Percentiles rank a stretch among this genome's conserved stretches.
Conservation (phyloP, 1,140 invertebrate genomes). For the Drosophila tsacasi region DNA sequence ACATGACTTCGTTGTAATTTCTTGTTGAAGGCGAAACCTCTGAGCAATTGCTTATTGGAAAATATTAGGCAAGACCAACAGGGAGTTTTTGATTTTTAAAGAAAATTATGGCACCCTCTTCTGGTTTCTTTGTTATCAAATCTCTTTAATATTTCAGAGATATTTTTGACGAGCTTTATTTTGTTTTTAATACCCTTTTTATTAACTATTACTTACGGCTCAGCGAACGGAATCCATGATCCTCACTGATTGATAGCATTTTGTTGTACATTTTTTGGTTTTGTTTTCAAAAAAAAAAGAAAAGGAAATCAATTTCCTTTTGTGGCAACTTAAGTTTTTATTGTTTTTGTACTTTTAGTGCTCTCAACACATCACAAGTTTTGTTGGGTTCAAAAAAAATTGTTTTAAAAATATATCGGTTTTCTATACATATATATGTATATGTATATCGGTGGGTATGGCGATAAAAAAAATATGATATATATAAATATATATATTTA, state of each 20-base stretch:
- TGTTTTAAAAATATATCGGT: conserved; percentile 8
- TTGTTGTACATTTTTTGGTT: conserved; percentile 76
- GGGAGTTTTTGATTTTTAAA: background rate
- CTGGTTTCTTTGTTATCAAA: too few species aligned
- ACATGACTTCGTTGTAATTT: background rate
- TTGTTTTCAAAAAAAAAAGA: conserved; percentile 41
- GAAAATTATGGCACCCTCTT: too few species aligned
- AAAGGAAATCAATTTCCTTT: background rate
- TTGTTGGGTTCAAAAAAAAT: conserved; percentile 43
- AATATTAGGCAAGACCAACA: background rate
- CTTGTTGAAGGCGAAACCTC: background rate
- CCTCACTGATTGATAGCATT: conserved; percentile 85
- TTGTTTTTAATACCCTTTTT: background rate
- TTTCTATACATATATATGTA: background rate
- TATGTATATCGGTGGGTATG: background rate
- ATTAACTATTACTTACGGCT: conserved; percentile 77
- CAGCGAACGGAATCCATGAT: conserved; percentile 85
- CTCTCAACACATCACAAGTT: conserved; percentile 49
- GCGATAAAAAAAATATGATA: conserved; percentile 34
- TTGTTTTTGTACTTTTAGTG: conserved; percentile 21
- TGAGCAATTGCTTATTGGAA: conserved; percentile 31
- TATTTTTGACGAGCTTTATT: background rate
- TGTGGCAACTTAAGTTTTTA: background rate
- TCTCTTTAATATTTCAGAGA: too few species aligned
- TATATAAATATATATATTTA: background rate